Conservation (phyloP, 2,888 invertebrate species). For the Abscondita cerata region DNA sequence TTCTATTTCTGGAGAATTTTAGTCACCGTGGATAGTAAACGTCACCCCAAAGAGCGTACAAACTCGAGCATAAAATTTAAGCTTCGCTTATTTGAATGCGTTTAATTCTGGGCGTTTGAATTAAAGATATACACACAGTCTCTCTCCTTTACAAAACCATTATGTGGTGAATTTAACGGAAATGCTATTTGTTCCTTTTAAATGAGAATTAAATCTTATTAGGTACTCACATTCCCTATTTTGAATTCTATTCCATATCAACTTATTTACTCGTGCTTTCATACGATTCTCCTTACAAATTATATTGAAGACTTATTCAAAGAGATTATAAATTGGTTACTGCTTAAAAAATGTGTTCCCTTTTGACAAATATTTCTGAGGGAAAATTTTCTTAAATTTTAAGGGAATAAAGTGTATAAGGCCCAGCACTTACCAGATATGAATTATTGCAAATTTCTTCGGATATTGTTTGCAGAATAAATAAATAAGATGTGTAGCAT, state of each 20-base stretch:
- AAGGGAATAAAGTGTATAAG: too few relatives aligned
- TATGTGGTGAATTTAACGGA: conserved; percentile 43
- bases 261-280: conserved; percentile 23
- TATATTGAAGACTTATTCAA: background rate
- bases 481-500: too few relatives aligned
- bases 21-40: conserved; percentile 30
- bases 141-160: conserved; percentile 38
- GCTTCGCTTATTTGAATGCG: conserved; percentile 40
- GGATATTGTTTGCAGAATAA: too few relatives aligned
- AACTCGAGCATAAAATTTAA: conserved; percentile 38
- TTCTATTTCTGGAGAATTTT: conserved; percentile 30
- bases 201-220: conserved; percentile 44
- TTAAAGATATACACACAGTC: conserved; percentile 39
- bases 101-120: conserved; percentile 39
- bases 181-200: conserved; percentile 41
- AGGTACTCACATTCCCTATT: conserved; percentile 37
- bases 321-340: background rate
- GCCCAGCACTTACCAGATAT: too few relatives aligned
- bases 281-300: background rate
- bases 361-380: too few relatives aligned
- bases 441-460: too few relatives aligned
- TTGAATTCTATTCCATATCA: conserved; percentile 27
- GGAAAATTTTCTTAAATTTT: too few relatives aligned
- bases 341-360: background rate
- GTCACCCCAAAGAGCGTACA: conserved; percentile 35